Conservation (phyloP, 2,888 invertebrate species). For the Ectemnius cavifrons region DNA sequence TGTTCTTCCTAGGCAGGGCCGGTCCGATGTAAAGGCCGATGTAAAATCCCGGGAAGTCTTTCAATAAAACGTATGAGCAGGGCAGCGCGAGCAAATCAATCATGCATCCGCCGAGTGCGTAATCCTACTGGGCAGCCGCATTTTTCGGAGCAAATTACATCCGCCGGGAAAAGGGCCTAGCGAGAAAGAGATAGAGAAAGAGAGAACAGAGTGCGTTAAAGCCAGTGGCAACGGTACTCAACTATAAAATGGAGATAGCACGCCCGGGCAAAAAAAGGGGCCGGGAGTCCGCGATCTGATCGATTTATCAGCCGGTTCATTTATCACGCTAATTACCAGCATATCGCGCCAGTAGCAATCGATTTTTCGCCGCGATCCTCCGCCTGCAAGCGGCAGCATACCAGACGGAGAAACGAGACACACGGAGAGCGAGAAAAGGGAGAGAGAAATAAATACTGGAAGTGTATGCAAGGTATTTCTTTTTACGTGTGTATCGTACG, state of each 20-base stretch:
- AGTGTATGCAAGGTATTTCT: too few species aligned
- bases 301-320: constrained; percentile 23
- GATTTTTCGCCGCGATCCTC: constrained; percentile 3
- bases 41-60: too few species aligned
- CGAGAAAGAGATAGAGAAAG: background rate
- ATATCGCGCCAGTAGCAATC: constrained; percentile 25
- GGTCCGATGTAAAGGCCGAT: too few species aligned
- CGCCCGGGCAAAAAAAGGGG: too few species aligned
- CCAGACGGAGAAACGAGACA: too few species aligned
- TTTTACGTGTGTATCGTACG: constrained; percentile 23
- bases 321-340: background rate
- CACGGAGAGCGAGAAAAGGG: too few species aligned
- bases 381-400: too few species aligned
- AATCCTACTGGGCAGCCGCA: background rate
- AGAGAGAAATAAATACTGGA: too few species aligned
- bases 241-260: constrained; percentile 17
- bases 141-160: constrained; percentile 8
- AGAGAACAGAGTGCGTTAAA: background rate
- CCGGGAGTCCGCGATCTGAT: constrained; percentile 12
- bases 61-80: too few species aligned
- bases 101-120: too few species aligned
- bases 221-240: constrained; percentile 17
- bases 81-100: too few species aligned
- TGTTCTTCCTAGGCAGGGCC: too few species aligned
- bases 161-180: constrained; percentile 14